Evolutionary conservation across 2,797 vertebrate genomes (phyloP), one percentile per base, ranked within the genome.

Genomic region (Lepidocolaptes lacrymiger): DNA sequence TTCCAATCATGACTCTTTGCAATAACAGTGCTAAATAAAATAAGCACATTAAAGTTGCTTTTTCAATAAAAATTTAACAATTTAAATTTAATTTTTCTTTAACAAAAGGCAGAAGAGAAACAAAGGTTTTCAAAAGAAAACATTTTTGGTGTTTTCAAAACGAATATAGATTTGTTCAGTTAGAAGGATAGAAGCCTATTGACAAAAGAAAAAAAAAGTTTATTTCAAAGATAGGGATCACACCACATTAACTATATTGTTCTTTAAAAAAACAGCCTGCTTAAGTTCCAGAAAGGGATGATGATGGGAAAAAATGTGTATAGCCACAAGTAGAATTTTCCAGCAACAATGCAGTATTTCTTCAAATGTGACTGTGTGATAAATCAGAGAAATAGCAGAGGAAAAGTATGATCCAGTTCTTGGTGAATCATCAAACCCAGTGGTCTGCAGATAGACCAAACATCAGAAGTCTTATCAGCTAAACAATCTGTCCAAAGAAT

Each of bases 221-320:
- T 54, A 54, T 80, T 89, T 91, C 28, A 89, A 81, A 94, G 88
- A 77, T 54, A 69, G 83, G 41, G 37, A 41, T 74, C 27, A 46
- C 51, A 83, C 26, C 56, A 85, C n/a, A 72, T 43, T 28, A 91
- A 48, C 58, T 77, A 52, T 62, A 86, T 22, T 85, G 61, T 59
- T 91, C 55, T 89, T 34, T 11, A 37, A 55, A 77, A 91, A 63
- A 73, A 2, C 37, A 89, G 52, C 14, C 36, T 61, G 16, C 37
- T 87, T 69, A 87, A 71, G 20, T 87, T 92, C 86, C 81, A 96
- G 91, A 95, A 91, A 83, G 43, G 21, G 36, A 30, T 79, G 67
- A 75, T 77, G 44, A 94, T 68, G 37, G 75, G 55, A 72, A 96
- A 95, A 88, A 77, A 79, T 46, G 27, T 63, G 37, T 54, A 80